phyloP scores from a whole-genome alignment of 2,797 vertebrate genomes.

The Aplochiton taeniatus region DNA sequence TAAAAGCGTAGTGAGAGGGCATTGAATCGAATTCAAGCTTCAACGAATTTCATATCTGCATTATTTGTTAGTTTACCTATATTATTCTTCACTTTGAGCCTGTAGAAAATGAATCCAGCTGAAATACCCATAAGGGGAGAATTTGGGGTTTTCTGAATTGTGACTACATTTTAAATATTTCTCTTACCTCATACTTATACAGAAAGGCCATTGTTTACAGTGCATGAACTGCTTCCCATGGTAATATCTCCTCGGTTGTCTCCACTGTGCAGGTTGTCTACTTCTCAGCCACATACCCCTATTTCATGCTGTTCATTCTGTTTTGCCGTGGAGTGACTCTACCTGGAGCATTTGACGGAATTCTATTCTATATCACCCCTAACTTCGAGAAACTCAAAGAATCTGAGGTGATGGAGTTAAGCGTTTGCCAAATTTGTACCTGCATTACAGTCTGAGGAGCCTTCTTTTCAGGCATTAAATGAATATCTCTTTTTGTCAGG shows the following conservation, averaged over 20 bases:
- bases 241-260: conserved; percentile 24
- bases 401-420: conserved; percentile 85
- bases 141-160: background rate
- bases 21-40: conserved; percentile 30
- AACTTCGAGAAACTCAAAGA: conserved; percentile 95
- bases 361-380: conserved; percentile 95
- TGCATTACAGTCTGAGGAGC: conserved; percentile 5
- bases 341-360: conserved; percentile 91
- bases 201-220: background rate
- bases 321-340: conserved; percentile 96
- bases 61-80: background rate
- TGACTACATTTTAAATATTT: conserved; percentile 5
- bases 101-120: too few species aligned
- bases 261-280: conserved; percentile 88
- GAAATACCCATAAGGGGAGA: too few species aligned
- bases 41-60: conserved; percentile 18
- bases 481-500: conserved; percentile 72
- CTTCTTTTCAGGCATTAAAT: conserved; percentile 19
- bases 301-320: conserved; percentile 95
- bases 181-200: background rate
- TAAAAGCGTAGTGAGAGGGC: conserved; percentile 25
- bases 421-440: conserved; percentile 36
- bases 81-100: background rate
- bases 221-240: conserved; percentile 16
- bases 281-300: conserved; percentile 97